Conservation (phyloP, 2,888 invertebrate genomes). For the Luperina testacea region DNA sequence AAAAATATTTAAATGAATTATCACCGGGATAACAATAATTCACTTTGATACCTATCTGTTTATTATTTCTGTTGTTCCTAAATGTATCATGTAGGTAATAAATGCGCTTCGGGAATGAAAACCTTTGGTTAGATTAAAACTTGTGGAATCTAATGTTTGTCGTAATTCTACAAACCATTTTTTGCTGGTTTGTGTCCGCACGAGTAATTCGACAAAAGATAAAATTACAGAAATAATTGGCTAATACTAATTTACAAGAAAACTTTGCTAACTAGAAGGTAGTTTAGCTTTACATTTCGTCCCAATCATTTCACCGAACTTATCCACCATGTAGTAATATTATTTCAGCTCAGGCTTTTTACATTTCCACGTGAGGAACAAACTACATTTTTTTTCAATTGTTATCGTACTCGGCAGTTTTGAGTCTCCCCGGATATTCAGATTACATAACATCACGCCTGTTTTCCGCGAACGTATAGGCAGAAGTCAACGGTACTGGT, state of each 20-base stretch:
- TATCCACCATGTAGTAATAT: conserved; percentile 6
- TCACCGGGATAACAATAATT: conserved; percentile 30
- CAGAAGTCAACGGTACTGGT: too few relatives aligned
- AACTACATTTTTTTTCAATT: background rate
- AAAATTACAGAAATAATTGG: background rate
- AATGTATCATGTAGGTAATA: conserved; percentile 3
- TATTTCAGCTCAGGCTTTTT: background rate
- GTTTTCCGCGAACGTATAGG: fast-evolving
- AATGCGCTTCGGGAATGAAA: conserved; percentile 12
- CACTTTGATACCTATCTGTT: conserved; percentile 3
- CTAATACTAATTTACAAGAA: background rate
- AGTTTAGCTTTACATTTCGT: background rate
- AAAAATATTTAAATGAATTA: conserved; percentile 28
- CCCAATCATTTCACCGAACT: conserved; percentile 1
- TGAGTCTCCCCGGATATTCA: background rate
- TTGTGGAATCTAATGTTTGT: background rate
- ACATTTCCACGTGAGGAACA: conserved; percentile 10
- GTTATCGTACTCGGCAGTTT: background rate
- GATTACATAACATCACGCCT: background rate
- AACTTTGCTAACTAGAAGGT: background rate
- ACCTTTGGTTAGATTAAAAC: conserved; percentile 11
- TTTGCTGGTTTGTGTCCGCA: background rate
- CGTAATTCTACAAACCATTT: background rate
- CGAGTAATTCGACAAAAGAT: conserved; percentile 7
- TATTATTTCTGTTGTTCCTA: background rate